Evolutionary conservation across 2,797 vertebrate genomes (phyloP).

Genomic region (Enteromius radiatus): DNA sequence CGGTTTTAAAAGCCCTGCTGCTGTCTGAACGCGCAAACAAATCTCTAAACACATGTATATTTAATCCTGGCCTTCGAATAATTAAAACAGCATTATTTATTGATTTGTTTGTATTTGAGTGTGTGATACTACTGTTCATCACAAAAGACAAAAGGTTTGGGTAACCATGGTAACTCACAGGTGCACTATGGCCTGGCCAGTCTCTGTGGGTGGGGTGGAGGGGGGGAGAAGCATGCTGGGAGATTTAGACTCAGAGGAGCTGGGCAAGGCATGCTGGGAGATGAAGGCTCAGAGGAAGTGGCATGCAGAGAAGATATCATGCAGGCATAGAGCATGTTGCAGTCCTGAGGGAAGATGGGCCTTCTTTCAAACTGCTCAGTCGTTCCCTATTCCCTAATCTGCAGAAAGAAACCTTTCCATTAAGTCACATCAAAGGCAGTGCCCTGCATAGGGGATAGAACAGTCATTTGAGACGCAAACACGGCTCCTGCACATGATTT

Average conservation of each 20-base stretch:
- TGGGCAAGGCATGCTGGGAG: constrained; percentile 51
- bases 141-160: constrained; percentile 24
- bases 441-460: constrained; percentile 43
- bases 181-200: constrained; percentile 43
- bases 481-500: constrained; percentile 34
- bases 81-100: constrained; percentile 79
- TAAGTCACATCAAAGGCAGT: constrained; percentile 60
- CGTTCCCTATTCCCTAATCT: constrained; percentile 61
- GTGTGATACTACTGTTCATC: constrained; percentile 47
- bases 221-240: constrained; percentile 41
- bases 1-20: constrained; percentile 40
- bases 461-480: constrained; percentile 42
- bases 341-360: constrained; percentile 44
- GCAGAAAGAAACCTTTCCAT: constrained; percentile 58
- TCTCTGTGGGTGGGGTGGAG: constrained; percentile 38
- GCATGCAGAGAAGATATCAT: constrained; percentile 35
- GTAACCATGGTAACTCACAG: constrained; percentile 49
- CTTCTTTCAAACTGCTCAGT: constrained; percentile 44
- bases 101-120: constrained; percentile 78
- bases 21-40: constrained; percentile 50
- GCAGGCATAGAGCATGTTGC: constrained; percentile 43
- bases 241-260: constrained; percentile 45
- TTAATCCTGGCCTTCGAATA: constrained; percentile 76
- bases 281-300: constrained; percentile 49
- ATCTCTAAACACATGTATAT: constrained; percentile 61